Conservation (phyloP, 2,888 invertebrate species). For the Trichogramma dendrolimi region DNA sequence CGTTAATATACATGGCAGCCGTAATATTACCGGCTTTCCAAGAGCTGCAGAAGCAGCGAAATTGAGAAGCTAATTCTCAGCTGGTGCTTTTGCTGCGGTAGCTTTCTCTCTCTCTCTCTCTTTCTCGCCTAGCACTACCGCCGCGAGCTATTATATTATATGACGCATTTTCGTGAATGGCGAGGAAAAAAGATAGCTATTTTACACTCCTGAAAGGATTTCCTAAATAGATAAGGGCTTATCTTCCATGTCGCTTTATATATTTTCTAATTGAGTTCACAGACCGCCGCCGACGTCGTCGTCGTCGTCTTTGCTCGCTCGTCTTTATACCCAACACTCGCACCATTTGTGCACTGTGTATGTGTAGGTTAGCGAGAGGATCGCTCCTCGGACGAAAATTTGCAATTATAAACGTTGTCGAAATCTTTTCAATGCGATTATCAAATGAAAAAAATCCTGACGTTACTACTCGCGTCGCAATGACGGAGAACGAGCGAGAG, state of each 20-base stretch:
- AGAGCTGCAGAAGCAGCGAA: slow-evolving; percentile 1
- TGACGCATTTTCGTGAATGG: not conserved
- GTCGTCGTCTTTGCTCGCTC: not conserved
- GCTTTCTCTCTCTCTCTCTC: not conserved
- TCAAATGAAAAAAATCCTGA: too few species aligned
- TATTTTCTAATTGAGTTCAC: slow-evolving; percentile 14
- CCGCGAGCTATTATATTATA: too few species aligned
- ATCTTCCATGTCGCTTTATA: slow-evolving; percentile 3
- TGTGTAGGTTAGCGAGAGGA: too few species aligned
- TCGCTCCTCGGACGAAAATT: too few species aligned
- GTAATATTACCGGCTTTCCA: not conserved
- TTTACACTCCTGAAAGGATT: slow-evolving; percentile 1
- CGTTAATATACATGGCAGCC: too few species aligned
- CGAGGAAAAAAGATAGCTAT: not conserved
- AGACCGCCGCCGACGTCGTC: not conserved
- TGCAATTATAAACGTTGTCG: too few species aligned
- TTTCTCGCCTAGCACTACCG: not conserved
- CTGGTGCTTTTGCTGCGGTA: not conserved
- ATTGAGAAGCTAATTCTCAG: slow-evolving; percentile 16
- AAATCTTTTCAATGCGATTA: too few species aligned
- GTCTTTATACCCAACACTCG: too few species aligned
- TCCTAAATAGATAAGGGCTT: slow-evolving; percentile 16
- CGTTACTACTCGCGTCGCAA: too few species aligned
- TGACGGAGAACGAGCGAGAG: too few species aligned
- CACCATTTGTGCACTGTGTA: too few species aligned